Percentiles rank a stretch among this genome's conserved stretches.
Conservation (phyloP, 2,797 vertebrate species). For the Nannoperca australis region DNA sequence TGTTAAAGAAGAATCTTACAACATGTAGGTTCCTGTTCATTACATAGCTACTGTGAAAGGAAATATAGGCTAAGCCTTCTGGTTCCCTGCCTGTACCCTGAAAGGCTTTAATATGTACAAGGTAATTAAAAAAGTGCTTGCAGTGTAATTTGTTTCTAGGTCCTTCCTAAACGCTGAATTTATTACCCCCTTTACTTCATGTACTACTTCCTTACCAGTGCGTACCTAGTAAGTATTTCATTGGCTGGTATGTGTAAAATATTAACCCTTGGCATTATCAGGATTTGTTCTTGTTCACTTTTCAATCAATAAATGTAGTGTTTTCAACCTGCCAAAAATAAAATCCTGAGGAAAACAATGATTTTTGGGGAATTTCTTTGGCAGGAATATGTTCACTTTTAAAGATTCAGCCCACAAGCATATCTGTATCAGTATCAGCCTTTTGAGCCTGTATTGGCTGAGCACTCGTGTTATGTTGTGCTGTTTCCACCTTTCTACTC, state of each 20-base stretch:
- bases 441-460: slow-evolving; percentile 30
- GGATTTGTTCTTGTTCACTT: neutral
- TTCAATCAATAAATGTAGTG: neutral
- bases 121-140: neutral
- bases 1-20: neutral
- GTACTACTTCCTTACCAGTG: neutral
- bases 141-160: neutral
- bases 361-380: neutral
- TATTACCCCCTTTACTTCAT: neutral
- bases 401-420: slow-evolving; percentile 7
- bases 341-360: neutral
- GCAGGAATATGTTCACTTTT: neutral
- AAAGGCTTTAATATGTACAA: neutral
- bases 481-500: slow-evolving; percentile 24
- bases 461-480: slow-evolving; percentile 8
- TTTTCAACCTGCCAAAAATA: neutral
- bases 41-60: neutral
- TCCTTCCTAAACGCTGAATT: neutral
- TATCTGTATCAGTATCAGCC: slow-evolving; percentile 1
- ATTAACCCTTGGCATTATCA: neutral
- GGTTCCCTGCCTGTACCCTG: neutral
- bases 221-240: neutral
- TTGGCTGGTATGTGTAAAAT: neutral
- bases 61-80: slow-evolving; percentile 1
- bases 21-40: neutral